phyloP scores from a whole-genome alignment of 2,113 vertebrate genomes.

The Arothron firmamentum region DNA sequence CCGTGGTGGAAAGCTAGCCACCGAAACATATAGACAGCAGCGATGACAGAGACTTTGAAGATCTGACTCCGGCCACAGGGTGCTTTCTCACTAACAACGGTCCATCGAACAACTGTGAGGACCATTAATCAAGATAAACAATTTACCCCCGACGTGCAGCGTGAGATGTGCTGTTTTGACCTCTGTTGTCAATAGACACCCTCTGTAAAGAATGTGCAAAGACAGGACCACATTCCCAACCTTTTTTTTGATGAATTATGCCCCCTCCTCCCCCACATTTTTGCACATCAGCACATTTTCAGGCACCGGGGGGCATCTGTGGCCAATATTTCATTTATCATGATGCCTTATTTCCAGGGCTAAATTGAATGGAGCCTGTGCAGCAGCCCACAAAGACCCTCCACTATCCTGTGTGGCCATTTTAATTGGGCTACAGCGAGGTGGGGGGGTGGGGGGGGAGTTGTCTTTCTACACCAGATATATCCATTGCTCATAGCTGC shows the following conservation, averaged over 20 bases:
- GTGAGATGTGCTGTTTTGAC: slow-evolving; percentile 25
- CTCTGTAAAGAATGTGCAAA: slow-evolving; percentile 23
- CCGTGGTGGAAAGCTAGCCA: slow-evolving; percentile 1
- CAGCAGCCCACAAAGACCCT: slow-evolving; percentile 32
- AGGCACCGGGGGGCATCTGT: slow-evolving; percentile 21
- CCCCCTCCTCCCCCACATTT: slow-evolving; percentile 15
- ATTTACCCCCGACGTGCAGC: slow-evolving; percentile 6
- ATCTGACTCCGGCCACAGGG: slow-evolving; percentile 8
- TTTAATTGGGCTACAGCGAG: slow-evolving; percentile 63
- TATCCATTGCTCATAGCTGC: slow-evolving; percentile 11
- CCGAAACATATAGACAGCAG: not conserved
- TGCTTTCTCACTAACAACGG: slow-evolving; percentile 12
- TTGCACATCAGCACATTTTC: slow-evolving; percentile 38
- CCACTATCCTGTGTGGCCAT: slow-evolving; percentile 43
- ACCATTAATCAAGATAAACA: slow-evolving; percentile 42
- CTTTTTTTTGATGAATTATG: slow-evolving; percentile 30
- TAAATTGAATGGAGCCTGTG: slow-evolving; percentile 15
- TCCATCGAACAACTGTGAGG: slow-evolving; percentile 7
- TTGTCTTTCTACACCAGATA: slow-evolving; percentile 19
- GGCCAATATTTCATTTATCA: slow-evolving; percentile 32
- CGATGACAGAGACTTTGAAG: slow-evolving; percentile 1
- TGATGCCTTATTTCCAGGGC: slow-evolving; percentile 36
- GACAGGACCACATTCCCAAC: slow-evolving; percentile 22
- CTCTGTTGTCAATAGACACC: slow-evolving; percentile 11
- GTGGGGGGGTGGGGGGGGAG: slow-evolving; percentile 22